phyloP scores from a whole-genome alignment of 1,140 invertebrate species.

The Pseudobourletiella spinata region DNA sequence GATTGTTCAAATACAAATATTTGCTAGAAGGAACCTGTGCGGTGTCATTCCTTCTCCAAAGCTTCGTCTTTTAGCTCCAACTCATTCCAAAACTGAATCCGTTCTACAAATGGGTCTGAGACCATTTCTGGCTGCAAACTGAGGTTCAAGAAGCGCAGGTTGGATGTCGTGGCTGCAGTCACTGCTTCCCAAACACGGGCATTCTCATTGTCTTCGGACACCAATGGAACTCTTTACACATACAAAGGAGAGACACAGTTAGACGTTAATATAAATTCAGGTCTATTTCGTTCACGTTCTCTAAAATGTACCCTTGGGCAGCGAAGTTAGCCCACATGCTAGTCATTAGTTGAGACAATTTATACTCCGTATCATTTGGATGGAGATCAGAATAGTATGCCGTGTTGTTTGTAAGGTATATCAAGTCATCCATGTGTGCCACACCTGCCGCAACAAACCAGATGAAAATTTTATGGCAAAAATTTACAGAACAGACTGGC shows the following conservation, averaged over 20 bases:
- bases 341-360: conserved; percentile 22
- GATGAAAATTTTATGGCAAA: too few relatives aligned
- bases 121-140: conserved; percentile 16
- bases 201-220: neutral
- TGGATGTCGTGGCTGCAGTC: neutral
- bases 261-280: too few relatives aligned
- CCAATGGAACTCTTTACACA: neutral
- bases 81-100: conserved; percentile 7
- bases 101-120: conserved; percentile 6
- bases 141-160: conserved; percentile 10
- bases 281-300: too few relatives aligned
- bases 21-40: too few relatives aligned
- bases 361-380: conserved; percentile 21
- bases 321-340: conserved; percentile 34
- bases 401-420: conserved; percentile 30
- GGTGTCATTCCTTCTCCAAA: too few relatives aligned
- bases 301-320: conserved; percentile 52
- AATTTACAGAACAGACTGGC: too few relatives aligned
- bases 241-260: too few relatives aligned
- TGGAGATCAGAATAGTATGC: conserved; percentile 21
- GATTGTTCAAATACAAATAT: too few relatives aligned
- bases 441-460: conserved; percentile 24
- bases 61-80: conserved; percentile 1
- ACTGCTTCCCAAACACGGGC: conserved; percentile 12
- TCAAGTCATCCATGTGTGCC: conserved; percentile 27